Evolutionary conservation across 2,888 invertebrate genomes (phyloP), one percentile per base, ranked within the genome.

Genomic region (Agrotis exclamationis): DNA sequence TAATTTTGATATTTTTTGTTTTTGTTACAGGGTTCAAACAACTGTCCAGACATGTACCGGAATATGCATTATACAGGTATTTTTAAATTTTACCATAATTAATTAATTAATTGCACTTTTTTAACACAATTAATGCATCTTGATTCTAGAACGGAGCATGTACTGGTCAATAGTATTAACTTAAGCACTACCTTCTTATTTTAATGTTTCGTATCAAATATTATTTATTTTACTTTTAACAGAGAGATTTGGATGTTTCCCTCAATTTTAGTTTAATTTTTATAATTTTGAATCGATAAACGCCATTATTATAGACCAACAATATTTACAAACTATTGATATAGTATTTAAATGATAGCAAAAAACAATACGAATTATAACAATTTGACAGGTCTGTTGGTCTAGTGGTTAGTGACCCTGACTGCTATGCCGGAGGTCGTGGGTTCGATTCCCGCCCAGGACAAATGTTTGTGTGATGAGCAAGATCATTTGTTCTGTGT

Each of bases 41-140:
- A 97, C 93, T 98, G 98, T 95, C 98, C 98, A 62, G 98, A 98
- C 85, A 98, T 99, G 98, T 98, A 98, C 91, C 97, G 98, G 94
- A 98, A 98, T 90, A 98, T 98, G 97, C 98, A 98, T 90, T 98
- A 98, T 92, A 98, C 97, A 97, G 98, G 98, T 98, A 97, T 44
- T 54, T 47, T 53, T 13, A 24, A 59, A 1, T 2, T 20, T 2
- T 16, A 5, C 20, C 16, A 14, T 20, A 13, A 2, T 48, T 16
- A n/a, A 22, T 22, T 44, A n/a, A 50, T 50, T 14, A 14, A 63
- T 20, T 57, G 62, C 66, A 78, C 72, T 70, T 54, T 60, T n/a
- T 44, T 4, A 28, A 47, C 14, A 62, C 9, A 74, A 56, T 33
- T 20, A 71, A 71, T 64, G 83, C 83, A 82, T 83, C 70, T 70